Conservation (phyloP, 2,113 vertebrate genomes). For the Rhinogobius similis region DNA sequence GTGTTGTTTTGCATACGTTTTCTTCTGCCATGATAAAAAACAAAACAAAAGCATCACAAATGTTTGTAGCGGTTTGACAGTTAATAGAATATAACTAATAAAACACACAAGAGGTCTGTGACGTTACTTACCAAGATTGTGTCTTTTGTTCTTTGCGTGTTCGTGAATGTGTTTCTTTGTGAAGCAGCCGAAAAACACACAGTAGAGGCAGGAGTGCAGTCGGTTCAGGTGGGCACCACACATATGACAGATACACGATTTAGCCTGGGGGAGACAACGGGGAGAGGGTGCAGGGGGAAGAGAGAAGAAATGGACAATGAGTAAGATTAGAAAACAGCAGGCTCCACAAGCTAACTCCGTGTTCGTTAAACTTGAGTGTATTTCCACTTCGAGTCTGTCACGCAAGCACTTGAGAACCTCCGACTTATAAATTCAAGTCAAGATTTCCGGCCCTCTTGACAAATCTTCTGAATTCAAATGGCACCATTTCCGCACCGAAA, state of each 20-base stretch:
- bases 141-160: conserved; percentile 96
- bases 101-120: background rate
- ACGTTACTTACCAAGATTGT: conserved; percentile 94
- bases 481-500: conserved; percentile 44
- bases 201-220: conserved; percentile 98
- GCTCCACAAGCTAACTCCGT: conserved; percentile 14
- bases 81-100: background rate
- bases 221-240: conserved; percentile 86
- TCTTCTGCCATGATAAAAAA: background rate
- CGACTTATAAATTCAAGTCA: conserved; percentile 24
- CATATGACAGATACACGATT: conserved; percentile 80
- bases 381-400: conserved; percentile 36
- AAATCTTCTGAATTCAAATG: conserved; percentile 42
- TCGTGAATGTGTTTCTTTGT: conserved; percentile 99
- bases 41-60: background rate
- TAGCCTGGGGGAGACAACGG: conserved; percentile 62
- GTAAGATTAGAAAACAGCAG: conserved; percentile 38
- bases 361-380: conserved; percentile 40
- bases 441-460: conserved; percentile 39
- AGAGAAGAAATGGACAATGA: conserved; percentile 20
- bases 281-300: conserved; percentile 2
- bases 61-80: background rate
- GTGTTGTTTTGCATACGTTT: background rate
- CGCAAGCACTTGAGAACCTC: conserved; percentile 28
- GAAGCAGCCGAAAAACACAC: conserved; percentile 99